phyloP scores from a whole-genome alignment of 2,113 vertebrate species.

The Sapajus apella region DNA sequence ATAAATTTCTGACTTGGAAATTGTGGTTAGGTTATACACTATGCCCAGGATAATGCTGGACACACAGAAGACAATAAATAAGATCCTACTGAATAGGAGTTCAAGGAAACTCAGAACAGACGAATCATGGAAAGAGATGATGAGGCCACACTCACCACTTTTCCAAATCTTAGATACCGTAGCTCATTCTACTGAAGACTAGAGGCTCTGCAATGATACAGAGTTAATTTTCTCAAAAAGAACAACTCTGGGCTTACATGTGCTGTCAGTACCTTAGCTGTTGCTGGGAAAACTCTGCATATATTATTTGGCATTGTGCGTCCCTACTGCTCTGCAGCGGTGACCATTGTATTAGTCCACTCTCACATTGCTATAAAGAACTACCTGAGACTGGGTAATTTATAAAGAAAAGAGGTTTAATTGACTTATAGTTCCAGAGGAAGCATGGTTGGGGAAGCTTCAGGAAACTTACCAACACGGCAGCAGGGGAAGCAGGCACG shows the following conservation, averaged over 20 bases:
- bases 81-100: not conserved
- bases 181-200: not conserved
- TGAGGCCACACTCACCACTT: accelerated
- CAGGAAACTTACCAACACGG: too few relatives aligned
- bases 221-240: not conserved
- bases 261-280: not conserved
- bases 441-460: too few relatives aligned
- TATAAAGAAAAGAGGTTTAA: too few relatives aligned
- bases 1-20: not conserved
- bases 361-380: too few relatives aligned
- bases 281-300: not conserved
- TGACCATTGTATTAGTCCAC: not conserved
- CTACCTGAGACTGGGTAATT: too few relatives aligned
- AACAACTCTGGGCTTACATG: not conserved
- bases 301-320: accelerated
- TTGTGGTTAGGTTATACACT: not conserved
- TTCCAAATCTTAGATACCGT: not conserved
- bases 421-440: too few relatives aligned
- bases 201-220: not conserved
- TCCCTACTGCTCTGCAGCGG: accelerated
- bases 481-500: too few relatives aligned
- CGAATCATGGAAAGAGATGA: not conserved
- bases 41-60: too few relatives aligned
- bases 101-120: not conserved
- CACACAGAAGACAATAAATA: not conserved